Evolutionary conservation across 2,888 invertebrate species (phyloP).

Genomic region (Drosophila mayaguana): DNA sequence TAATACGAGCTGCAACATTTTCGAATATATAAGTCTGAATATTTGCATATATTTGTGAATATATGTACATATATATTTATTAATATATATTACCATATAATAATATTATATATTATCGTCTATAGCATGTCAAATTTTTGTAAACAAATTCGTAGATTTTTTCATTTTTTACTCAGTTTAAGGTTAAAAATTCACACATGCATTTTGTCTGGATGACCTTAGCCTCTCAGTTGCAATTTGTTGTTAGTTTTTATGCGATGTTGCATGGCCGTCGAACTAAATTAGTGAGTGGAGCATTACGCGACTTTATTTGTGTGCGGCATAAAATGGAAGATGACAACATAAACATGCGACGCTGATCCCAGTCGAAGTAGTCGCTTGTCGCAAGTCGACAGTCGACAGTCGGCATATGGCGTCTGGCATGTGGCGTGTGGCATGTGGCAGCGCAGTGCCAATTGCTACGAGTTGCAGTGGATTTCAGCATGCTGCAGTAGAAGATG

Average conservation of each 20-base stretch:
- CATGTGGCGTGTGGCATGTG: conserved; percentile 22
- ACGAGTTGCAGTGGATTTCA: conserved; percentile 56
- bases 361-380: conserved; percentile 9
- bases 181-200: not conserved
- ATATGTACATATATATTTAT: no score
- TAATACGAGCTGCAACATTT: no score
- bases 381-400: not conserved
- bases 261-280: conserved; percentile 24
- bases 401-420: not conserved
- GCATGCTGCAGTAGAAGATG: conserved; percentile 72
- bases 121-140: no score
- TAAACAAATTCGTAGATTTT: no score
- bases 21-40: no score
- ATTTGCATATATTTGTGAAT: no score
- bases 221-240: conserved; percentile 1
- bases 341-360: conserved; percentile 63
- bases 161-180: no score
- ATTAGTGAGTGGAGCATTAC: conserved; percentile 67
- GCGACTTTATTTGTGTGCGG: conserved; percentile 70
- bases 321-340: conserved; percentile 63
- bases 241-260: conserved; percentile 14
- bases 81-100: no score
- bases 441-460: conserved; percentile 32
- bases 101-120: no score
- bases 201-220: not conserved